phyloP scores from a whole-genome alignment of 1,140 invertebrate species.

The Plectus sambesii region DNA sequence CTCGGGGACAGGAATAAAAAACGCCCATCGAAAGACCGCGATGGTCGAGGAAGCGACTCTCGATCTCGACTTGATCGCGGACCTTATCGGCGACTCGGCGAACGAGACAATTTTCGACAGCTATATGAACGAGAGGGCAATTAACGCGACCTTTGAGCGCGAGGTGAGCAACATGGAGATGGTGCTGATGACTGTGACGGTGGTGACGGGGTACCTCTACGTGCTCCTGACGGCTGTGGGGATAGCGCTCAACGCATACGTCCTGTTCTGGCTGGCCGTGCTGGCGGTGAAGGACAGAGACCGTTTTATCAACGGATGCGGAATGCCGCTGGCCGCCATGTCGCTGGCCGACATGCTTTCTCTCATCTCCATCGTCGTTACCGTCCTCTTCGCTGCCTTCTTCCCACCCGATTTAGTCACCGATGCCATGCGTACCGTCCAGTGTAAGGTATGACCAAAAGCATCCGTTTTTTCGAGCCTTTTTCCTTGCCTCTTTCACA shows the following conservation, averaged over 20 bases:
- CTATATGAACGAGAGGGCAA: too few species aligned
- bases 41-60: too few species aligned
- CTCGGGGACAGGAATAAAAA: too few species aligned
- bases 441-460: slow-evolving; percentile 26
- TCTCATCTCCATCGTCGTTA: slow-evolving; percentile 19
- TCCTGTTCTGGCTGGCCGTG: slow-evolving; percentile 21
- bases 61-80: too few species aligned
- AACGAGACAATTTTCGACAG: too few species aligned
- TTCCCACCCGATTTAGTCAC: slow-evolving; percentile 15
- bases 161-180: too few species aligned
- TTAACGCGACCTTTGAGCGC: too few species aligned
- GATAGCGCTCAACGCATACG: slow-evolving; percentile 25
- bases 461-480: too few species aligned
- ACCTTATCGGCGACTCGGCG: too few species aligned
- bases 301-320: slow-evolving; percentile 27
- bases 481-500: too few species aligned
- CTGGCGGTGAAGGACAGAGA: slow-evolving; percentile 23
- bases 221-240: slow-evolving; percentile 27
- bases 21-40: too few species aligned
- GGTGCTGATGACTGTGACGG: too few species aligned
- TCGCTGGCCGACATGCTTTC: slow-evolving; percentile 24
- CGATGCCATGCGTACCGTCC: slow-evolving; percentile 2
- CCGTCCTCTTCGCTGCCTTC: slow-evolving; percentile 22
- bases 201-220: slow-evolving; percentile 28
- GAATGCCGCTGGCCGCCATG: slow-evolving; percentile 27